phyloP scores from a whole-genome alignment of 2,888 invertebrate genomes.

The Mesodorylaimus sp. region DNA sequence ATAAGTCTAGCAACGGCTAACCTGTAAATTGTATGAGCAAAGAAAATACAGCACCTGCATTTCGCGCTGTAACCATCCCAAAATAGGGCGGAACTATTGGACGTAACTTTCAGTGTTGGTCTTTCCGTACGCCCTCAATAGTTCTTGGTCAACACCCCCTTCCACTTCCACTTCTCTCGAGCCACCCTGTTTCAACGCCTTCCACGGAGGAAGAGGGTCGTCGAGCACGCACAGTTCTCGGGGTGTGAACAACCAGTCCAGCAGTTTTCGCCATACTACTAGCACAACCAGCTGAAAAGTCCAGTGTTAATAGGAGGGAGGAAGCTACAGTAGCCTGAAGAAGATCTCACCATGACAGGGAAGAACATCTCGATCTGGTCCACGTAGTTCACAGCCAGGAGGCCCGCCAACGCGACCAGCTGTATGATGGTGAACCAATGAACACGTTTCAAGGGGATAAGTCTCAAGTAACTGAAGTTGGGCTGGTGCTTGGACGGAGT shows the following conservation, averaged over 20 bases:
- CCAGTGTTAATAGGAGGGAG: neutral
- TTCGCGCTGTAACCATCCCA: too few species aligned
- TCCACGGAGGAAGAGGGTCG: conserved; percentile 8
- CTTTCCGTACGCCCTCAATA: neutral
- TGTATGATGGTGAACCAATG: conserved; percentile 36
- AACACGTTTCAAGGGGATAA: conserved; percentile 24
- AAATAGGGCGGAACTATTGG: too few species aligned
- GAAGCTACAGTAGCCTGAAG: too few species aligned
- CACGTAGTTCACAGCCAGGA: conserved; percentile 33
- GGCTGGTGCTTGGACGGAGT: conserved; percentile 28
- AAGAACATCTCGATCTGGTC: conserved; percentile 21
- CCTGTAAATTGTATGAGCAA: too few species aligned
- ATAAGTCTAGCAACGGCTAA: too few species aligned
- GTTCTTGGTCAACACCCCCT: neutral
- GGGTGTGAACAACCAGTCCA: conserved; percentile 7
- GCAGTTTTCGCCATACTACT: conserved; percentile 5
- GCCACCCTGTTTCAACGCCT: neutral
- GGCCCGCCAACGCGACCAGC: conserved; percentile 29
- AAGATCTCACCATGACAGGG: conserved; percentile 19
- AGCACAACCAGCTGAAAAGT: conserved; percentile 7
- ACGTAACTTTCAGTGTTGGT: conserved; percentile 1
- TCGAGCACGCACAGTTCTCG: conserved; percentile 7
- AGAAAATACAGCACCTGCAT: too few species aligned
- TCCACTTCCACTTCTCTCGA: neutral
- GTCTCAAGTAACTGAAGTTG: conserved; percentile 22